Conservation (phyloP, 2,888 invertebrate genomes). For the Tipula confusa region DNA sequence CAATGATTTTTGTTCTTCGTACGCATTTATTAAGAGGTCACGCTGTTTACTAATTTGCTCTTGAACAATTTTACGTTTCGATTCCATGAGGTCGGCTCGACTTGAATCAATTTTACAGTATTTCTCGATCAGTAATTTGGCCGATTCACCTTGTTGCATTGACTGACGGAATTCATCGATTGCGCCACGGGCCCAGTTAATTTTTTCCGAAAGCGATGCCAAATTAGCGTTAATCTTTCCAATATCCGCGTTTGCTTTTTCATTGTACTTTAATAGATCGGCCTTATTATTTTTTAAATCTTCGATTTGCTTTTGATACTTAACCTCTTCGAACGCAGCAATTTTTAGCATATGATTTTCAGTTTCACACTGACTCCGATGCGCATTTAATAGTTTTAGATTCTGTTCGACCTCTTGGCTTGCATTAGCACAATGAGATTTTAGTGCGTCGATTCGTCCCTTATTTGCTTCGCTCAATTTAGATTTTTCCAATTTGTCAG, state of each 20-base stretch:
- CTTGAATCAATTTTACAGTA: conserved; percentile 68
- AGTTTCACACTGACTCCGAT: conserved; percentile 63
- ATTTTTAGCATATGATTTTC: conserved; percentile 56
- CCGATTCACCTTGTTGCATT: conserved; percentile 62
- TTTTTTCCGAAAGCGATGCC: conserved; percentile 59
- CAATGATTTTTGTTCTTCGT: conserved; percentile 54
- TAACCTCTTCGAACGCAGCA: conserved; percentile 48
- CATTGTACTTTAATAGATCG: conserved; percentile 40
- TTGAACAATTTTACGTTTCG: conserved; percentile 53
- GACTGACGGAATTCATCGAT: conserved; percentile 68
- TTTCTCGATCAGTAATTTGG: conserved; percentile 65
- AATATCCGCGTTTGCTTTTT: conserved; percentile 51
- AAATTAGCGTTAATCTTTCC: conserved; percentile 57
- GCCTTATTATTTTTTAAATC: conserved; percentile 41
- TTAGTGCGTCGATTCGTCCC: conserved; percentile 49
- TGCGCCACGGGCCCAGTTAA: conserved; percentile 59
- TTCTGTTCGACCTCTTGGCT: conserved; percentile 55
- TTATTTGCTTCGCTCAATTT: conserved; percentile 50
- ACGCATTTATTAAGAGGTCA: conserved; percentile 48
- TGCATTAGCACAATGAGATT: conserved; percentile 54
- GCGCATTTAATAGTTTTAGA: conserved; percentile 61
- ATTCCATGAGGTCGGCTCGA: conserved; percentile 59
- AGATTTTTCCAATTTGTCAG: conserved; percentile 51
- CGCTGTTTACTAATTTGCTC: conserved; percentile 52
- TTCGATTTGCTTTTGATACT: conserved; percentile 42